phyloP scores from a whole-genome alignment of 2,113 vertebrate species.

The Talpa occidentalis region DNA sequence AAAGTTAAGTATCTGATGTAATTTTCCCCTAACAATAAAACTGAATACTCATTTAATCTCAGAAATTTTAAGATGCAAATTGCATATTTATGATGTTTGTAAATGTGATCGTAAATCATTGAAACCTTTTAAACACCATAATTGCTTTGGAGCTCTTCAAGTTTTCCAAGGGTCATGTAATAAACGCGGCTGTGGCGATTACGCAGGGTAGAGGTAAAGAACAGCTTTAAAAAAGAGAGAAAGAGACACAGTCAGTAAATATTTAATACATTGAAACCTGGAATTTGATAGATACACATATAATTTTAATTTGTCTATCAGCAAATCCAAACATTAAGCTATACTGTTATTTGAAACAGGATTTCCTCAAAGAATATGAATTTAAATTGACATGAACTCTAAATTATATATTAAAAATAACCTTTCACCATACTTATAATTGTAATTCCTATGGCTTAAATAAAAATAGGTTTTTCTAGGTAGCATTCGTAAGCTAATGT shows the following conservation, averaged over 20 bases:
- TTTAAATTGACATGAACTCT: conserved; percentile 31
- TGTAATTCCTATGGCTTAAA: conserved; percentile 16
- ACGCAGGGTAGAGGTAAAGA: conserved; percentile 92
- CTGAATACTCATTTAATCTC: conserved; percentile 67
- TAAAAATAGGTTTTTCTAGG: not conserved
- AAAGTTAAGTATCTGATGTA: conserved; percentile 75
- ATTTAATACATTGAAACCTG: conserved; percentile 62
- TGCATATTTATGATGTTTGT: conserved; percentile 72
- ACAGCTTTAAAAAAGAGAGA: conserved; percentile 88
- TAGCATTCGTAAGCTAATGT: not conserved
- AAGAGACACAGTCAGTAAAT: conserved; percentile 65
- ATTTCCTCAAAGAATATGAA: not conserved
- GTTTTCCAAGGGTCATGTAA: conserved; percentile 97
- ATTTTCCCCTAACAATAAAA: conserved; percentile 74
- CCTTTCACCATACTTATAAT: not conserved
- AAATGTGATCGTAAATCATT: conserved; percentile 71
- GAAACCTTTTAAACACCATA: conserved; percentile 69
- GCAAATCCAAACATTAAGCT: conserved; percentile 36
- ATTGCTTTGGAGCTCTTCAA: conserved; percentile 88
- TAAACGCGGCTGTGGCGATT: conserved; percentile 96
- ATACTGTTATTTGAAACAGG: not conserved
- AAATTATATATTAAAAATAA: conserved; percentile 15
- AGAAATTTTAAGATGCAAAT: conserved; percentile 69
- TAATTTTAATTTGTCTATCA: conserved; percentile 63
- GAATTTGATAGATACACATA: conserved; percentile 63